Conservation (phyloP, 1,140 invertebrate genomes). For the Campoletis sonorensis region DNA sequence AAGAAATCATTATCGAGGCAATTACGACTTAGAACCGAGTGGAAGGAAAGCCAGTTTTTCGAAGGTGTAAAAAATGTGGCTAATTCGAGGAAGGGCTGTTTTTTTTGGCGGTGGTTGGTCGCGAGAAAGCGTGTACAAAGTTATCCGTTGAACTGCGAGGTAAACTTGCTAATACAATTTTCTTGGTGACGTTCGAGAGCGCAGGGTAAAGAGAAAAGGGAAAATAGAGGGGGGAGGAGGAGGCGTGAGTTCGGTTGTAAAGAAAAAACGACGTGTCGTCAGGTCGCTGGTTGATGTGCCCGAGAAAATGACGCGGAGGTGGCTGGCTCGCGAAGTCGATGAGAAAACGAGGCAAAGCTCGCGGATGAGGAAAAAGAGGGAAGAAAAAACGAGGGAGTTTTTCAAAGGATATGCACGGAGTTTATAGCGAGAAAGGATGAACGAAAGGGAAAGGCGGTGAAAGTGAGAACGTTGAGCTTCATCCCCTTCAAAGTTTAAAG, state of each 20-base stretch:
- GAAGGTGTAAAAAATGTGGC: background rate
- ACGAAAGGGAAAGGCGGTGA: conserved; percentile 48
- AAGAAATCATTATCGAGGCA: no score
- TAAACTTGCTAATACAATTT: conserved; percentile 52
- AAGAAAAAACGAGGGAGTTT: conserved; percentile 4
- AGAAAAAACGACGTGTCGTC: conserved; percentile 19
- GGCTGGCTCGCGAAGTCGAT: conserved; percentile 8
- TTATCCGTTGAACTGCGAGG: conserved; percentile 35
- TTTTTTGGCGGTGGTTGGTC: conserved; percentile 8
- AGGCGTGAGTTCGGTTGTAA: background rate
- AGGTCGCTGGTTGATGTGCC: background rate
- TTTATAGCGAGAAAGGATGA: background rate
- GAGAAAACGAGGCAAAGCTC: conserved; percentile 32
- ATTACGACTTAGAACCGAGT: no score
- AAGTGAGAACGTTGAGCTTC: conserved; percentile 42
- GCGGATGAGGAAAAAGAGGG: conserved; percentile 3
- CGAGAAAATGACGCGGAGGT: background rate
- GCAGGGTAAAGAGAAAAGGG: conserved; percentile 31
- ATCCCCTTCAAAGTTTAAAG: conserved; percentile 73
- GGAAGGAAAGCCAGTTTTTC: no score
- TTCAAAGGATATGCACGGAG: background rate
- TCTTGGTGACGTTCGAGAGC: conserved; percentile 3
- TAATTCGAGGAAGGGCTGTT: background rate
- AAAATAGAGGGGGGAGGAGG: conserved; percentile 32
- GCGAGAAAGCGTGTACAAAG: conserved; percentile 25